Base-by-base conservation (phyloP, 2,888 invertebrate species). In the Subacronicta megacephala region DNA sequence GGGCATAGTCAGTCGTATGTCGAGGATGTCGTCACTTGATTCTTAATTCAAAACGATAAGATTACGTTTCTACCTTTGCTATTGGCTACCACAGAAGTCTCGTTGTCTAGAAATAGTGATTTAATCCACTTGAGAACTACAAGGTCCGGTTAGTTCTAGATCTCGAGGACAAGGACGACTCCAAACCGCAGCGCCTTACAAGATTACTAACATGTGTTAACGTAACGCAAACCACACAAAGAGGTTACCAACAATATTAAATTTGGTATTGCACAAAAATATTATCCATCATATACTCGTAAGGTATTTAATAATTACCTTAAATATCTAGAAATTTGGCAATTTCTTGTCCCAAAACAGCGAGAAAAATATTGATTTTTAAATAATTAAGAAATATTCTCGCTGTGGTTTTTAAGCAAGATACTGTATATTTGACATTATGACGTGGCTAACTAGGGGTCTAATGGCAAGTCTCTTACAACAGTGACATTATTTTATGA, bases 101-200 rank as follows among this genome's bases (percentile, higher is more conserved):
- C 58, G 7, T 54, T 20, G 45, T 20, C 38, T 43, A 43, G 15
- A 42, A 29, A 17, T 51, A 42, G 16, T 29, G 50, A 46, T 45
- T 33, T 38, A 18, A 18, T 53, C 44, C 45, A 57, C 56, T 64
- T 59, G 54, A 76, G 77, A 78, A 67, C 73, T 65, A 66, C 78
- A 79, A 88, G 86, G 81, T 84, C 83, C 82, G 82, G 77, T 72
- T 79, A 62, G 67, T 71, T 76, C 64, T 71, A 70, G 70, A 69
- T 74, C 69, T 78, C 78, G 80, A 78, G 81, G 83, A 72, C 88
- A 88, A 88, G 88, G 87, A 72, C 74, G 65, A 51, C 52, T 62
- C 51, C 54, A 57, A 71, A 76, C 75, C 75, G 71, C 77, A 75
- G 52, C 46, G 42, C 46, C 59, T 64, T 67, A 53, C 46, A 49